Conservation (phyloP, 2,888 invertebrate species). For the Tubiluchus corallicola region DNA sequence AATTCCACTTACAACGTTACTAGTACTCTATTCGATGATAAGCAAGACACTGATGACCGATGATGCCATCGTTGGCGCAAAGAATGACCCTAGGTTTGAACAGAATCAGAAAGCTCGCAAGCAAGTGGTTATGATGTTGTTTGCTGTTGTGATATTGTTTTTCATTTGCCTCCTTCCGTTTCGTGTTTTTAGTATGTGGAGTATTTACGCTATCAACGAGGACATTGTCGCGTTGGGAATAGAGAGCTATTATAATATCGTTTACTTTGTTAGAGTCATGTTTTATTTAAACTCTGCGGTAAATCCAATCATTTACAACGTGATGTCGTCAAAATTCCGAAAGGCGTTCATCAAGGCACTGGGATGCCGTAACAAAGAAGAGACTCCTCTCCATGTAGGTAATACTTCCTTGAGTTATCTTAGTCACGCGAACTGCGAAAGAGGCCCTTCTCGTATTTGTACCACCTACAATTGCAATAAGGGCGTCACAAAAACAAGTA, state of each 20-base stretch:
- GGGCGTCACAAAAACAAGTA: no score
- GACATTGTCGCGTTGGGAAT: constrained; percentile 48
- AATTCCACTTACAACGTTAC: constrained; percentile 56
- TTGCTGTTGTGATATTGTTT: constrained; percentile 71
- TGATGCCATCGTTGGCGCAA: constrained; percentile 8
- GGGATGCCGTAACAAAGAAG: no score
- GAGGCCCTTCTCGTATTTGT: not conserved
- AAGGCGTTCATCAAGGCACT: constrained; percentile 37
- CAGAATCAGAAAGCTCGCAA: constrained; percentile 33
- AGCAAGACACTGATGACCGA: constrained; percentile 61
- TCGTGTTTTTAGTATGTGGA: constrained; percentile 59
- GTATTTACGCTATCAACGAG: constrained; percentile 29
- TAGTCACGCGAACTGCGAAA: constrained; percentile 1
- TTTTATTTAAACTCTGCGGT: constrained; percentile 73
- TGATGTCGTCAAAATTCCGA: constrained; percentile 78
- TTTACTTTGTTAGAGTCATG: constrained; percentile 29
- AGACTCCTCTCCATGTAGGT: no score
- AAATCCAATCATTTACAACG: constrained; percentile 74
- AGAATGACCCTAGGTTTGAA: constrained; percentile 13
- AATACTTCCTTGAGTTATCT: no score
- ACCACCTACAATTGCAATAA: not conserved
- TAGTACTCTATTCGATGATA: constrained; percentile 63
- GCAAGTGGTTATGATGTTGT: constrained; percentile 76
- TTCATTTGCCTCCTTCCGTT: constrained; percentile 77
- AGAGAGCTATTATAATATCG: constrained; percentile 51